Conservation (phyloP, 2,888 invertebrate genomes). For the Synanthedon vespiformis region DNA sequence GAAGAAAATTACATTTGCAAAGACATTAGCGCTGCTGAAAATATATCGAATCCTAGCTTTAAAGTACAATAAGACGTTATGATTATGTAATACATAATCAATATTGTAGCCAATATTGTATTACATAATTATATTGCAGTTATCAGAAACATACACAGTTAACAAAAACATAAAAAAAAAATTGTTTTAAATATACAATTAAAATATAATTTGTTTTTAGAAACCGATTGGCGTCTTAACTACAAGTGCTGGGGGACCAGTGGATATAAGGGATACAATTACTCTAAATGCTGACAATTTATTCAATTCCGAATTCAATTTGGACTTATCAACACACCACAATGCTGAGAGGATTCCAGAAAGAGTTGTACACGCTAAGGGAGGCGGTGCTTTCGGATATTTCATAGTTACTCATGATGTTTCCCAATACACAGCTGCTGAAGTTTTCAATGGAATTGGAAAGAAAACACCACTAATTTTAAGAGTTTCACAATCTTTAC, state of each 20-base stretch:
- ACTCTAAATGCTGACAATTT: constrained; percentile 77
- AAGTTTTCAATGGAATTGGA: constrained; percentile 78
- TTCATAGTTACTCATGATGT: constrained; percentile 88
- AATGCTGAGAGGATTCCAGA: constrained; percentile 91
- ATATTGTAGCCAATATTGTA: no score
- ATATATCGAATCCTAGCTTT: no score
- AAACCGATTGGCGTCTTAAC: constrained; percentile 70
- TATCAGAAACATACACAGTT: no score
- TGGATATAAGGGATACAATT: constrained; percentile 76
- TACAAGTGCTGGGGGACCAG: constrained; percentile 81
- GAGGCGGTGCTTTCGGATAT: constrained; percentile 85
- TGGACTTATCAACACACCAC: constrained; percentile 72
- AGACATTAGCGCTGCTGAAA: no score
- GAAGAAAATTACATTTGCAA: no score
- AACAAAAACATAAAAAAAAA: no score
- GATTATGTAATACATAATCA: no score
- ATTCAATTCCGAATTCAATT: constrained; percentile 18
- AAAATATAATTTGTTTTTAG: constrained; percentile 32
- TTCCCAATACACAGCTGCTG: constrained; percentile 78
- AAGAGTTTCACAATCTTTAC: constrained; percentile 82
- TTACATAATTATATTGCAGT: no score
- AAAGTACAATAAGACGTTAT: no score
- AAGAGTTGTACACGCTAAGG: constrained; percentile 92
- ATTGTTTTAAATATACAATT: no score
- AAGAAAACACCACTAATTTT: constrained; percentile 81